Base-by-base conservation (phyloP, 1,140 invertebrate genomes). In the Drosophila pectinifera region DNA sequence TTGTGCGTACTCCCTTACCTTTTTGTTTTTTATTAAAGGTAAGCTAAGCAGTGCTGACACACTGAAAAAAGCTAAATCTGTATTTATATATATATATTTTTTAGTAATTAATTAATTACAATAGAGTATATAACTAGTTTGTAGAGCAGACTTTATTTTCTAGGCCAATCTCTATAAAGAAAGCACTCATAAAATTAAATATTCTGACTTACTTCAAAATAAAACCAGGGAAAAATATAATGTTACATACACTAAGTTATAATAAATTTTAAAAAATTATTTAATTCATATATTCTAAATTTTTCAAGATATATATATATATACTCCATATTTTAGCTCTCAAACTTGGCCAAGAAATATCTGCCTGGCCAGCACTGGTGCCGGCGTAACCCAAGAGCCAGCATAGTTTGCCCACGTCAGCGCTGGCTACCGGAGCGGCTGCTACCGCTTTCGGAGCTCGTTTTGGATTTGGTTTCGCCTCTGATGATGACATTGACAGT, bases 401-500 rank as follows among this genome's bases (percentile, higher is more conserved):
- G 81, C 77, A 85, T 73, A 78, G 73, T 78, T 59, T 83, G 80
- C 76, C 84, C 82, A 88, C 83, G 83, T 83, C 80, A 80, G 73
- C 61, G 46, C 31, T 49, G 63, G 67, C 61, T 73, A 54, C 73
- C 41, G 73, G 43, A 42, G 36, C 41, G 59, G 28, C 70, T 61
- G 46, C 68, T 62, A 61, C 53, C 69, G 38, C 38, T 48, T 64
- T 68, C 41, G 61, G 59, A 51, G 22, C 58, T 42, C 64, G 64
- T 65, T 68, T 68, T 68, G 64, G 64, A 51, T 68, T 65, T 42
- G 64, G 45, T 59, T 49, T 59, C 43, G 41, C 24, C 42, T 49
- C 59, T 65, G 70, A 74, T 75, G 73, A 75, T 75, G 73, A 76
- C 73, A 76, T 76, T 76, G 73, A 76, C 73, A 76, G 59, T 63